Evolutionary conservation across 2,888 invertebrate species (phyloP), one percentile per base, ranked within the genome.

Genomic region (Periphyllus acericola): DNA sequence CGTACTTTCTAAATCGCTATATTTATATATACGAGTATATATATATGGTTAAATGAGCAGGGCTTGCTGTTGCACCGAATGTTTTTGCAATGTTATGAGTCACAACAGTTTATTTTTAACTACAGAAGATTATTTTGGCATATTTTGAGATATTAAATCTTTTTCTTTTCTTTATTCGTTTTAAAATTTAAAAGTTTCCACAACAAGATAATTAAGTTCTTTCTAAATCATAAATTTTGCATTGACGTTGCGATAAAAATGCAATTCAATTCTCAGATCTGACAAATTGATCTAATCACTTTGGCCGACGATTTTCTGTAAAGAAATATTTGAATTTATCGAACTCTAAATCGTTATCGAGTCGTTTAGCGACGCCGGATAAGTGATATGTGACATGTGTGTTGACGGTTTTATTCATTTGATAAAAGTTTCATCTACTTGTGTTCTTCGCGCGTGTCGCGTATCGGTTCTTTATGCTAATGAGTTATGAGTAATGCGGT

Each of bases 81-180:
- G 19, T 21, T 55, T 32, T 55, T 78, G 25, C 29, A 34, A n/a
- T n/a, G 34, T 71, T 14, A 83, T 83, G 83, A 83, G 83, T 83
- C 83, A 83, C 66, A 40, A 60, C 60, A 34, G 40, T 60, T 40
- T 83, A 83, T 83, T 83, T 83, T 83, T 83, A 83, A 76, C 60
- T 9, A 14, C 40, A 66, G 21, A 60, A 32, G 19, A 74, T 83
- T 83, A 83, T 83, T 75, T 66, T 83, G 66, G 83, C 83, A n/a
- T 75, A 68, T 34, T 68, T 81, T 66, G 5, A 36, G n/a, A 46
- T 36, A 21, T n/a, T n/a, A n/a, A n/a, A n/a, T 68, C n/a, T 29
- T 68, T n/a, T 46, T 29, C 1, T 68, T 68, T 68, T 68, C 29
- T 68, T 68, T 29, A n/a, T 68, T 68, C 25, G 3, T 60, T 60